Conservation (phyloP, 2,888 invertebrate genomes). For the Pyrocoelia pectoralis region DNA sequence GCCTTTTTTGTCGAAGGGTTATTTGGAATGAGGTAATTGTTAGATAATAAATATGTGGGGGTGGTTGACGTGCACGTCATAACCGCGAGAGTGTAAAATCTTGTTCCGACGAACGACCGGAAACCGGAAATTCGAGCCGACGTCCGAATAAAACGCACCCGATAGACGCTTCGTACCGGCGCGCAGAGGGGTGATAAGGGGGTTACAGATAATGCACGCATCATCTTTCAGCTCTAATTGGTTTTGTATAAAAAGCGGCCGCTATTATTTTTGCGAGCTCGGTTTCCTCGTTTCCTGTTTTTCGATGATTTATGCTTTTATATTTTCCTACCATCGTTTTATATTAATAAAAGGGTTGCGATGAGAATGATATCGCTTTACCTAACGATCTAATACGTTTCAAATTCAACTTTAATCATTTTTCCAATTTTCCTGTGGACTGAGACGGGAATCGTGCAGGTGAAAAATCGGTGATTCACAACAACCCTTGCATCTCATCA, state of each 20-base stretch:
- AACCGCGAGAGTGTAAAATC: constrained; percentile 60
- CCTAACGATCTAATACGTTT: neutral
- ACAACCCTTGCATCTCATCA: constrained; percentile 28
- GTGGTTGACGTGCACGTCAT: constrained; percentile 53
- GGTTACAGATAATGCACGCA: constrained; percentile 46
- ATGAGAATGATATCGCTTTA: neutral
- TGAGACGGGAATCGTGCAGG: constrained; percentile 21
- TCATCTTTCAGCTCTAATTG: constrained; percentile 59
- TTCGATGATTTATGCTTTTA: constrained; percentile 33
- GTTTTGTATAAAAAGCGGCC: constrained; percentile 47
- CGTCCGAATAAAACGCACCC: constrained; percentile 58
- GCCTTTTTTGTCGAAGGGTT: constrained; percentile 20
- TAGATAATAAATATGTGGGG: constrained; percentile 44
- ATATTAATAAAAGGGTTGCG: constrained; percentile 5
- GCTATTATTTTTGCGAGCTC: constrained; percentile 49
- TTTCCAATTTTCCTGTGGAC: neutral
- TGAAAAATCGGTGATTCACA: constrained; percentile 35
- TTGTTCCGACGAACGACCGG: constrained; percentile 61
- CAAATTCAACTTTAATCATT: neutral
- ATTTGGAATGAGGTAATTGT: constrained; percentile 27
- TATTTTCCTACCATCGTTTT: constrained; percentile 11
- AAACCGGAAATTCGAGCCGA: constrained; percentile 60
- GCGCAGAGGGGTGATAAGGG: constrained; percentile 40
- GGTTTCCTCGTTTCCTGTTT: constrained; percentile 45
- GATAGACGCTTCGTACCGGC: constrained; percentile 30